Evolutionary conservation across 2,113 vertebrate genomes (phyloP).

Genomic region (Suncus etruscus): DNA sequence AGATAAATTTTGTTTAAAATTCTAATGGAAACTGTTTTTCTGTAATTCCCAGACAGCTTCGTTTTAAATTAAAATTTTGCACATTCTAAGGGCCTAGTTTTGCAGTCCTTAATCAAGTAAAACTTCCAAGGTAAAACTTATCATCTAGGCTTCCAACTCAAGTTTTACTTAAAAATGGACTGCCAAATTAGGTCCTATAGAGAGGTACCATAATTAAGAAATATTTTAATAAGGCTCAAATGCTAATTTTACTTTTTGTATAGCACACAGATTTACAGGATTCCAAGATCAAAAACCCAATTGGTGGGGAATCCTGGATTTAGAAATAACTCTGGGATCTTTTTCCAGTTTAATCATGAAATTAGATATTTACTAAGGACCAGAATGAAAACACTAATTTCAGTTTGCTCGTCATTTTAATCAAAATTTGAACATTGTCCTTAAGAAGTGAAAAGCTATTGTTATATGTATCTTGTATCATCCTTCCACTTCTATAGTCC

Average conservation of each 20-base stretch:
- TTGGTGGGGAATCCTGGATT: slow-evolving; percentile 71
- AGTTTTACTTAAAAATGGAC: slow-evolving; percentile 82
- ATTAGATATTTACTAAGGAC: slow-evolving; percentile 76
- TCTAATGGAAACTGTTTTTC: slow-evolving; percentile 80
- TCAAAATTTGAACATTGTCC: slow-evolving; percentile 70
- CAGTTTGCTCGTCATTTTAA: slow-evolving; percentile 65
- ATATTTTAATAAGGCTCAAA: slow-evolving; percentile 81
- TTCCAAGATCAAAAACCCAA: slow-evolving; percentile 77
- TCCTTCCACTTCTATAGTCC: slow-evolving; percentile 60
- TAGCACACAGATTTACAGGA: slow-evolving; percentile 77
- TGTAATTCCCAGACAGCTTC: slow-evolving; percentile 69
- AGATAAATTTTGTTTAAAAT: slow-evolving; percentile 77
- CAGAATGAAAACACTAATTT: slow-evolving; percentile 70
- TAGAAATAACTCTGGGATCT: slow-evolving; percentile 66
- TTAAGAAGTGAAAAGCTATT: slow-evolving; percentile 77
- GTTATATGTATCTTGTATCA: slow-evolving; percentile 58
- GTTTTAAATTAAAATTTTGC: slow-evolving; percentile 63
- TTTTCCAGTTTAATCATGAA: slow-evolving; percentile 52
- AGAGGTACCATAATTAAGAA: slow-evolving; percentile 80
- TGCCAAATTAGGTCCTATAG: slow-evolving; percentile 81
- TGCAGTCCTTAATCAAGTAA: slow-evolving; percentile 83
- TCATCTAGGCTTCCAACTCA: not conserved
- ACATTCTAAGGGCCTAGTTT: slow-evolving; percentile 82
- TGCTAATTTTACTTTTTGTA: slow-evolving; percentile 78
- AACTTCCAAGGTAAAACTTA: slow-evolving; percentile 48